These are phyloP conservation scores for Calidris pugnax DNA, from an alignment of 2,113 vertebrate species.

Conservation along the genomic window DNA sequence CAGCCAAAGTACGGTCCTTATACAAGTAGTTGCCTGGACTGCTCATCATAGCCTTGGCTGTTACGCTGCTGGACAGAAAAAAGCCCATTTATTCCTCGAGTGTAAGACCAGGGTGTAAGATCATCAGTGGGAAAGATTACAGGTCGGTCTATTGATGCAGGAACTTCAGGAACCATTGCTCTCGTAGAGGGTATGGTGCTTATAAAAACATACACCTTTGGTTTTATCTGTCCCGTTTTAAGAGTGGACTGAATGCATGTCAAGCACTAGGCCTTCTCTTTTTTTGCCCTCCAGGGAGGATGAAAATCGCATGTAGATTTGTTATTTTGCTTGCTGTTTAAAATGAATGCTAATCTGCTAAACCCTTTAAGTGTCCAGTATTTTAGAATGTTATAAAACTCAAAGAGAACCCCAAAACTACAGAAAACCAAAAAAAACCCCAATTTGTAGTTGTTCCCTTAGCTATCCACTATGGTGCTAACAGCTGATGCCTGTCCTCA, in stretches of 20 bases:
- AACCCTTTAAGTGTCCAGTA: not conserved
- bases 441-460: not conserved
- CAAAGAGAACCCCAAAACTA: not conserved
- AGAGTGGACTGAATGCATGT: not conserved
- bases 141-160: not conserved
- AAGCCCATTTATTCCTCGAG: not conserved
- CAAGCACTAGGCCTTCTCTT: not conserved
- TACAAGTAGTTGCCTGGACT: not conserved
- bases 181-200: rapidly evolving
- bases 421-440: not conserved
- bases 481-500: not conserved
- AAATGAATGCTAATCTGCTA: not conserved
- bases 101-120: not conserved
- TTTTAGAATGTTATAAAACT: not conserved
- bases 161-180: not conserved
- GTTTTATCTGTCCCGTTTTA: not conserved
- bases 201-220: not conserved
- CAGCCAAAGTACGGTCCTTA: not conserved
- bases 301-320: not conserved
- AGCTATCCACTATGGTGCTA: not conserved
- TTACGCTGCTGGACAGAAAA: not conserved
- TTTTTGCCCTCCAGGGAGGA: not conserved
- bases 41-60: not conserved
- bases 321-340: not conserved
- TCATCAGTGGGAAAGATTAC: not conserved